Evolutionary conservation across 2,113 vertebrate species (phyloP).

Genomic region (Aphyosemion australe): DNA sequence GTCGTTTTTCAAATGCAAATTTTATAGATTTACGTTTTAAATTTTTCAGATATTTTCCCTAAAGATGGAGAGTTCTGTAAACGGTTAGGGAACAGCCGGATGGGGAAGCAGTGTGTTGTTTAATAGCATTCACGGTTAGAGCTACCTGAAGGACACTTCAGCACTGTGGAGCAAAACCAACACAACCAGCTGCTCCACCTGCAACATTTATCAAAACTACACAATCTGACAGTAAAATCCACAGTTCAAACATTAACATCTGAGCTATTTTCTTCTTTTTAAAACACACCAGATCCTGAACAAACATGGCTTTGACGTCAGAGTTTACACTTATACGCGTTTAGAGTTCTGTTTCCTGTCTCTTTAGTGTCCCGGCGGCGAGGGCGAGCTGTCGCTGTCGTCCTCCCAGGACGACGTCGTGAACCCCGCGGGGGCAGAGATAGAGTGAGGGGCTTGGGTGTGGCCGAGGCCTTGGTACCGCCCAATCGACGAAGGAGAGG

Average conservation of each 20-base stretch:
- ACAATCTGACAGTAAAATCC: conserved; percentile 43
- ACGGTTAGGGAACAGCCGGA: no score
- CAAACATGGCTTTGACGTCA: conserved; percentile 41
- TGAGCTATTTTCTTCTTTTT: conserved; percentile 2
- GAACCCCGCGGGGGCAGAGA: conserved; percentile 76
- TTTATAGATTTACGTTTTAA: no score
- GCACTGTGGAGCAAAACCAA: no score
- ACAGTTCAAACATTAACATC: conserved; percentile 30
- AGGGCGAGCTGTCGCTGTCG: conserved; percentile 36
- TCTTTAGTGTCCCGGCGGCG: conserved; percentile 9
- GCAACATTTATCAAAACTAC: conserved; percentile 48
- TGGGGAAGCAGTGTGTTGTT: no score
- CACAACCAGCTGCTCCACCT: not conserved
- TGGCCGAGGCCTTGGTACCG: conserved; percentile 93
- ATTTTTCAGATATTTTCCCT: no score
- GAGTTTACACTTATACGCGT: not conserved
- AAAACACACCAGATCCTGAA: conserved; percentile 17
- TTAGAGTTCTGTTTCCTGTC: not conserved
- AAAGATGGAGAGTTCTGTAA: no score
- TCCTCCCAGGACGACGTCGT: conserved; percentile 66
- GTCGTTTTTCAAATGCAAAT: no score
- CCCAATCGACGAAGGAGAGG: conserved; percentile 84
- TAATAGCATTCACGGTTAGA: conserved; percentile 25
- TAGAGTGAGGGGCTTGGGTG: conserved; percentile 87
- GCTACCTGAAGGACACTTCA: conserved; percentile 9